Evolutionary conservation across 92 coral and sea anemone species (phyloP).

Genomic region (Siderastrea siderea): DNA sequence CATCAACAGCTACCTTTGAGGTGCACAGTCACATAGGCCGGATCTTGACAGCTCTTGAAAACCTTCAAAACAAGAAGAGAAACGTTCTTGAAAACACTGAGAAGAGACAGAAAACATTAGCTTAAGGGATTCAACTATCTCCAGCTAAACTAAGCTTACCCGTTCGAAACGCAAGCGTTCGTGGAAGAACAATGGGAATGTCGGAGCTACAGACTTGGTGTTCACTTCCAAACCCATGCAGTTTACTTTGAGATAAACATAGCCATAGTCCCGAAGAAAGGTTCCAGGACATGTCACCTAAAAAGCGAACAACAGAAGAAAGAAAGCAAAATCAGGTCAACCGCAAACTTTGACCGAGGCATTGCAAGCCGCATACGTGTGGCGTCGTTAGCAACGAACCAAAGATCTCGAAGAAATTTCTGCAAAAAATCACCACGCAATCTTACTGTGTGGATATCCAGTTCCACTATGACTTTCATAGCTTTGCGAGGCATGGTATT

Average conservation of each 20-base stretch:
- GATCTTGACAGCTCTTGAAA: constrained; percentile 98
- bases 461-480: constrained; percentile 97
- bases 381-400: constrained; percentile 99
- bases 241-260: constrained; percentile 91
- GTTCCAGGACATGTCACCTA: constrained; percentile 99
- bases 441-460: constrained; percentile 95
- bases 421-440: constrained; percentile 18
- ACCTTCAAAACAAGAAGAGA: constrained; percentile 63
- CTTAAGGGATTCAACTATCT: constrained; percentile 15
- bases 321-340: not conserved
- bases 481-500: constrained; percentile 96
- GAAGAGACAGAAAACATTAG: not conserved
- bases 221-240: constrained; percentile 98
- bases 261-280: constrained; percentile 96
- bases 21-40: constrained; percentile 96
- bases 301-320: constrained; percentile 2
- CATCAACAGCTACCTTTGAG: constrained; percentile 81
- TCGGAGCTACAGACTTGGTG: constrained; percentile 97
- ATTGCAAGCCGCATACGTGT: constrained; percentile 27
- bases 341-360: not conserved
- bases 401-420: constrained; percentile 2
- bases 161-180: constrained; percentile 98
- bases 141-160: constrained; percentile 52
- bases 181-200: constrained; percentile 97
- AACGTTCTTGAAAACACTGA: not conserved